These are phyloP conservation scores for Macquaria ambigua DNA, from an alignment of 2,113 vertebrate species.

Conservation along the genomic window DNA sequence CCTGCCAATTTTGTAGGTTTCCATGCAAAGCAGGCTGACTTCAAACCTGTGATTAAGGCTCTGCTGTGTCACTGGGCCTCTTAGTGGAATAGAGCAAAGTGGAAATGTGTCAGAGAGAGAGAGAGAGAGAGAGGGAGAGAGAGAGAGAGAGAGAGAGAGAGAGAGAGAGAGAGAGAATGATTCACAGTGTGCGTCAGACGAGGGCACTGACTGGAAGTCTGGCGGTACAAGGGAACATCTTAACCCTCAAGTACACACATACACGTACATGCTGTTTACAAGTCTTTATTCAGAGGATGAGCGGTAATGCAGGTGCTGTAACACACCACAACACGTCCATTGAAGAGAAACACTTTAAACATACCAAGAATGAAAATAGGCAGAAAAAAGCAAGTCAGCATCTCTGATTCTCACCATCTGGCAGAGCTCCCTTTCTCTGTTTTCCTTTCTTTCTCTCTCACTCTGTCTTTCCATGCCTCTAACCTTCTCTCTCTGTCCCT, in stretches of 20 bases:
- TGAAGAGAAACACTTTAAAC: constrained; percentile 37
- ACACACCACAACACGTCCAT: background rate
- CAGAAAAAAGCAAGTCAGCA: constrained; percentile 63
- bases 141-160: constrained; percentile 38
- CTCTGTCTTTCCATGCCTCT: background rate
- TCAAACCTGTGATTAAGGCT: constrained; percentile 71
- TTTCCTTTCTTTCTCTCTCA: constrained; percentile 7
- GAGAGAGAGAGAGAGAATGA: constrained; percentile 72
- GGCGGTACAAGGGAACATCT: constrained; percentile 65
- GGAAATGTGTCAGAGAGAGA: constrained; percentile 42
- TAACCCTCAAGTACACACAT: constrained; percentile 48
- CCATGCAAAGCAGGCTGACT: constrained; percentile 49
- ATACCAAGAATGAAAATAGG: constrained; percentile 49
- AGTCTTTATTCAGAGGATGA: constrained; percentile 19
- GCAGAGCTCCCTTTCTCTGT: constrained; percentile 2
- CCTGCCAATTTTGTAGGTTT: constrained; percentile 27
- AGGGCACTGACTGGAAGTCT: constrained; percentile 75
- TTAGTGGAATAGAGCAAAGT: constrained; percentile 66
- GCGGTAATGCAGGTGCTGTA: constrained; percentile 19
- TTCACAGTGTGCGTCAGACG: constrained; percentile 81
- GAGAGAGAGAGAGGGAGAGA: constrained; percentile 9
- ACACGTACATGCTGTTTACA: constrained; percentile 39
- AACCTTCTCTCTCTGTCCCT: background rate
- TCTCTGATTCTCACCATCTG: constrained; percentile 46
- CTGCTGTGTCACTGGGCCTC: constrained; percentile 75